Evolutionary conservation across 2,113 vertebrate species (phyloP).

Genomic region (Pygoscelis antarcticus): DNA sequence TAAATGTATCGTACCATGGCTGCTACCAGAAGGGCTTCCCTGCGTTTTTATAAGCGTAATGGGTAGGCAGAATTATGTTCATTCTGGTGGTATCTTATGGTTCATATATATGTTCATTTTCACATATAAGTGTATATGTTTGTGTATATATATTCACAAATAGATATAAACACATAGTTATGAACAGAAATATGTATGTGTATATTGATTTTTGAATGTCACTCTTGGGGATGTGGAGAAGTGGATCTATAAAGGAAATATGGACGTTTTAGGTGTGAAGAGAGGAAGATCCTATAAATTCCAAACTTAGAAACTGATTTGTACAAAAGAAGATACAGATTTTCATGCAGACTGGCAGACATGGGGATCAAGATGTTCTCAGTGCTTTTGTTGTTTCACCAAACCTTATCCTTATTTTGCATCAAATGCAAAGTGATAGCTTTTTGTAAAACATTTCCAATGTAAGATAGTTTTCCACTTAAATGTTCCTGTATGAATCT

Average conservation of each 20-base stretch:
- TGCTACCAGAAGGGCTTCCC: conserved; percentile 19
- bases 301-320: not conserved
- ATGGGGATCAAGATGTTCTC: not conserved
- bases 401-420: not conserved
- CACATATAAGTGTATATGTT: not conserved
- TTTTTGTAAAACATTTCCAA: not conserved
- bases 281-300: not conserved
- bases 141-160: not conserved
- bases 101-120: not conserved
- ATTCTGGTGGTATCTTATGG: not conserved
- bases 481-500: not conserved
- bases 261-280: not conserved
- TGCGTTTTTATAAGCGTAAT: not conserved
- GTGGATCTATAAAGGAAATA: not conserved
- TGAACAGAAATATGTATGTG: not conserved
- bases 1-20: not conserved
- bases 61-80: not conserved
- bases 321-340: not conserved
- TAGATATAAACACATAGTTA: not conserved
- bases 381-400: not conserved
- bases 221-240: not conserved
- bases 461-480: not conserved
- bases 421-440: not conserved
- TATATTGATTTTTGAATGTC: not conserved
- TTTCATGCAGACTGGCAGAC: not conserved